These are phyloP conservation scores for Hyppa rectilinea DNA, from an alignment of 2,888 invertebrate species.

Conservation along the genomic window DNA sequence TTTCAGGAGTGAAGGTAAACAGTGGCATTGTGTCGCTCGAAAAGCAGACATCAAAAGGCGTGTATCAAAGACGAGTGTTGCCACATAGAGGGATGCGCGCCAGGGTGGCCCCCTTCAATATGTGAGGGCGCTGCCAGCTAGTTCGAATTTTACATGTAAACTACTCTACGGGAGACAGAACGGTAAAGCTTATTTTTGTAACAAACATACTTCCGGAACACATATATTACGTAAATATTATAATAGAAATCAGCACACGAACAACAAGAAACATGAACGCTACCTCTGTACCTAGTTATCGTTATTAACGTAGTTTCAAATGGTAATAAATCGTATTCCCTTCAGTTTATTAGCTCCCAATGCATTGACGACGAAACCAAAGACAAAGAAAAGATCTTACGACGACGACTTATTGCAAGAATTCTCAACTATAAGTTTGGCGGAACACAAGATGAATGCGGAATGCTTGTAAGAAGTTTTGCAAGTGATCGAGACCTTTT, in stretches of 20 bases:
- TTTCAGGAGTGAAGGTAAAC: constrained; percentile 81
- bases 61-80: constrained; percentile 86
- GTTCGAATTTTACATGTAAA: constrained; percentile 82
- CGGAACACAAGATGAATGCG: constrained; percentile 64
- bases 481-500: constrained; percentile 73
- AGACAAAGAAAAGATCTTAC: constrained; percentile 55
- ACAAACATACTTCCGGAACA: constrained; percentile 52
- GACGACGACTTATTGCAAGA: constrained; percentile 62
- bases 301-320: constrained; percentile 20
- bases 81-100: constrained; percentile 77
- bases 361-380: constrained; percentile 49
- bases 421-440: constrained; percentile 65
- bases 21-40: constrained; percentile 82
- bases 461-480: constrained; percentile 69
- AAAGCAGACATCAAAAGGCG: constrained; percentile 87
- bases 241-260: constrained; percentile 4
- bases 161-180: constrained; percentile 61
- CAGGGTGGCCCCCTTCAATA: constrained; percentile 79
- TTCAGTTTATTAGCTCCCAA: constrained; percentile 42
- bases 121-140: constrained; percentile 78
- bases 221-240: constrained; percentile 48
- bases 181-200: constrained; percentile 61
- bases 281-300: not conserved
- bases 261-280: constrained; percentile 18
- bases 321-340: constrained; percentile 23